phyloP scores from a whole-genome alignment of 1,140 invertebrate species.

The Himalopsyche phryganea region DNA sequence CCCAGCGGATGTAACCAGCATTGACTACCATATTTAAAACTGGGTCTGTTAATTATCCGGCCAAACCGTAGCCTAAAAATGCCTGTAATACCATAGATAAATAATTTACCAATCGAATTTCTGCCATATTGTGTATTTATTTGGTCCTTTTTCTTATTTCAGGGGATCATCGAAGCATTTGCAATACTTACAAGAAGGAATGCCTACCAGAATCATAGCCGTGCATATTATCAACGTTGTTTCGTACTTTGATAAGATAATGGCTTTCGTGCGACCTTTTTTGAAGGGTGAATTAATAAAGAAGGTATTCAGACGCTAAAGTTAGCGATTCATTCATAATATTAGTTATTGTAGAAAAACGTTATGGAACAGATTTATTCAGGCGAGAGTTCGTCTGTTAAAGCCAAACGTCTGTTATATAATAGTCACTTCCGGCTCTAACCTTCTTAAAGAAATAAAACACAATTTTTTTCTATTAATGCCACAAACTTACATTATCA shows the following conservation, averaged over 20 bases:
- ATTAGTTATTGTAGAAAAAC: constrained; percentile 37
- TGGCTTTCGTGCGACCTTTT: constrained; percentile 26
- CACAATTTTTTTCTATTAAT: not conserved
- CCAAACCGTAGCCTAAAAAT: too few species aligned
- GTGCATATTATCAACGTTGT: constrained; percentile 27
- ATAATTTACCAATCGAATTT: too few species aligned
- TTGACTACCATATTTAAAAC: too few species aligned
- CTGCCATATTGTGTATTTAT: too few species aligned
- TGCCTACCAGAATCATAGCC: constrained; percentile 24
- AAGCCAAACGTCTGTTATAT: not conserved
- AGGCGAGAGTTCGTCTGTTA: not conserved
- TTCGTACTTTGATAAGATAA: constrained; percentile 26
- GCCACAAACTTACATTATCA: too few species aligned
- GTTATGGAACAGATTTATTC: constrained; percentile 12
- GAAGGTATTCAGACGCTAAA: too few species aligned
- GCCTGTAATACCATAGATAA: too few species aligned
- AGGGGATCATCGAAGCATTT: constrained; percentile 25
- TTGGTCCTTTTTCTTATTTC: constrained; percentile 11
- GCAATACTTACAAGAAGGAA: constrained; percentile 30
- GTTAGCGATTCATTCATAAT: too few species aligned
- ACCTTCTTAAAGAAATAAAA: not conserved
- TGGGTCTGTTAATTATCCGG: too few species aligned
- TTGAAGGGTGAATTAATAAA: constrained; percentile 23
- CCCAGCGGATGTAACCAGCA: too few species aligned
- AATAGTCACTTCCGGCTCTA: not conserved